Evolutionary conservation across 2,113 vertebrate genomes (phyloP).

Genomic region (Axis porcinus): DNA sequence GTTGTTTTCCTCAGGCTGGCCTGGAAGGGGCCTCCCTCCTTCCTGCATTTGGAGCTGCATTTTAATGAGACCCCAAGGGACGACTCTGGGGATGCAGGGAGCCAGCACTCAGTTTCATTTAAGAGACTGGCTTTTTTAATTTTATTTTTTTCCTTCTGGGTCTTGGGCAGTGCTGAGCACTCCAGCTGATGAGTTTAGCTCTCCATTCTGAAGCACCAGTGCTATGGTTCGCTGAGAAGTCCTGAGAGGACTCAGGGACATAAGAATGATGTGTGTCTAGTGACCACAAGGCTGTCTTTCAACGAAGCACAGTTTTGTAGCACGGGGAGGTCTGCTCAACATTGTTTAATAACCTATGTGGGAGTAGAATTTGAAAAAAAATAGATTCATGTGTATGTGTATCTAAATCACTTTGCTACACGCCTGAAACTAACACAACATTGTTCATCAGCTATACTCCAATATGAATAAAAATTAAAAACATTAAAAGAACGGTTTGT

Average conservation of each 20-base stretch:
- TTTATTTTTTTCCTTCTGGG: neutral
- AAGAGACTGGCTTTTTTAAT: neutral
- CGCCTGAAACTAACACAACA: neutral
- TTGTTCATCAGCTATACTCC: neutral
- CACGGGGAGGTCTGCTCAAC: neutral
- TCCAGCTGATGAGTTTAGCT: neutral
- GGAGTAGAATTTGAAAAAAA: neutral
- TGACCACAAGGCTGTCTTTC: neutral
- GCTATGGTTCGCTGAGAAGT: neutral
- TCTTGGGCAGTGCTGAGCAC: neutral
- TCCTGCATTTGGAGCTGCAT: neutral
- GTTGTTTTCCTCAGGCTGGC: neutral
- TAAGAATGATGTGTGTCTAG: neutral
- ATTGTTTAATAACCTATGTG: neutral
- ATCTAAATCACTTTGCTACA: neutral
- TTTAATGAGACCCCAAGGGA: constrained; percentile 52
- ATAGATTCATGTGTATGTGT: neutral
- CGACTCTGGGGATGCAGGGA: neutral
- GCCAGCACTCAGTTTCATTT: constrained; percentile 10
- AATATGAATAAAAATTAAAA: neutral
- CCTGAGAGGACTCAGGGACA: neutral
- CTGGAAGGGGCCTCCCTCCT: neutral
- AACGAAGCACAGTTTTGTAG: neutral
- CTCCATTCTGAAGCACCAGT: neutral
- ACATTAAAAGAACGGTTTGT: neutral